A percentile compares a stretch with the other conserved stretches of the same genome.
Conservation (phyloP, 2,888 invertebrate species). For the Cantharis flavilabris region DNA sequence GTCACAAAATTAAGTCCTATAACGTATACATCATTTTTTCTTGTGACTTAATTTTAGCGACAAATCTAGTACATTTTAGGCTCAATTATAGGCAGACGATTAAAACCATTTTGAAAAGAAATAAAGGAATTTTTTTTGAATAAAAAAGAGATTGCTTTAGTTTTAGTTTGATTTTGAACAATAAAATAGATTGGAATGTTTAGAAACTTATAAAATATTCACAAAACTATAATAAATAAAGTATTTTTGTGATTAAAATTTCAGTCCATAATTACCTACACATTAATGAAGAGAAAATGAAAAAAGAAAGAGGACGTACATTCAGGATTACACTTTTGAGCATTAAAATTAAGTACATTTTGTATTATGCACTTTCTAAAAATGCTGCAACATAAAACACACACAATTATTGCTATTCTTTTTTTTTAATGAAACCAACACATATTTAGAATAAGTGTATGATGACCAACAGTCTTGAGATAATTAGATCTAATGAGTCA, state of each 20-base stretch:
- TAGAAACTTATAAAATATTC: conserved; percentile 10
- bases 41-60: conserved; percentile 8
- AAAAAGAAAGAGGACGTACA: conserved; percentile 28
- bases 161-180: neutral
- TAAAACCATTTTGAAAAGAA: conserved; percentile 9
- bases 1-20: conserved; percentile 11
- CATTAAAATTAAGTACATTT: conserved; percentile 49
- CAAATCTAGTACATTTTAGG: conserved; percentile 25
- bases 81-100: conserved; percentile 25
- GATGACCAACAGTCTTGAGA: conserved; percentile 24
- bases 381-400: conserved; percentile 37
- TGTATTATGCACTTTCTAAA: conserved; percentile 27
- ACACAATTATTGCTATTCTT: conserved; percentile 52
- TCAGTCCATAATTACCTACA: conserved; percentile 36
- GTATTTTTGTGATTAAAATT: conserved; percentile 26
- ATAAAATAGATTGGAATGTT: conserved; percentile 22
- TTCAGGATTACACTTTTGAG: conserved; percentile 45
- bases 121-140: neutral
- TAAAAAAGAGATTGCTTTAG: neutral
- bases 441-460: conserved; percentile 28
- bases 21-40: conserved; percentile 7
- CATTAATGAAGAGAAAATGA: conserved; percentile 27
- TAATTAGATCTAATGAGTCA: conserved; percentile 24
- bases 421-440: conserved; percentile 25
- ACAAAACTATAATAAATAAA: conserved; percentile 24